Base-by-base conservation (phyloP, 2,888 invertebrate genomes). In the Oscheius sp. region DNA sequence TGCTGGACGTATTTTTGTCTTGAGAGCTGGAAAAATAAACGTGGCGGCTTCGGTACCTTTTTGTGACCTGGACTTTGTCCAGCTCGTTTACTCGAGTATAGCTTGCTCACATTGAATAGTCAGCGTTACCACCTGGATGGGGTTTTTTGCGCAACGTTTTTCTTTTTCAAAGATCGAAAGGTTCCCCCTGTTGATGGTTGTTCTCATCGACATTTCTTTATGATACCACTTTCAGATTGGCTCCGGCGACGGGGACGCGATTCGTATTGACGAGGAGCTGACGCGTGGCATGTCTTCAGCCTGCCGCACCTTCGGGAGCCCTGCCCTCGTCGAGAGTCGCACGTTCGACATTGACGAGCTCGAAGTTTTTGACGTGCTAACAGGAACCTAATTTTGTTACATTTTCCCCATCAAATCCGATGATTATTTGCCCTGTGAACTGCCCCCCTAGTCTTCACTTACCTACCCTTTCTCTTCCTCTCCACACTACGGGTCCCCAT, bases 171-270 rank as follows among this genome's bases (percentile, higher is more conserved):
- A n/a, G 66, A 35, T 62, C 1, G 5, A 21, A 21, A 21, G 21
- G 21, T 21, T 21, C 21, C 21, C 21, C 21, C 21, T 21, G 21
- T 21, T 21, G 21, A 21, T 21, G 21, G 21, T 21, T 21, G 21
- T 21, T 21, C 0, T 21, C 21, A 21, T 21, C 21, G 21, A 21
- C 21, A 21, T 21, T 21, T 21, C 21, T 21, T 21, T 21, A 21
- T 21, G 21, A 21, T 21, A 21, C 21, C 21, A 21, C 21, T 21
- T 21, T 21, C 21, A 88, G 88, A 85, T 88, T 63, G 88, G 88
- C 42, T 85, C 85, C 29, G 86, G 87, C 9, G 84, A 81, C 58
- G 84, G 86, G n/a, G 88, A 88, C 63, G 88, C 88, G 10, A 87
- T 88, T 57, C 84, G 86, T 5, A 87, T 88, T 72, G 81, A 83